Percentiles rank a stretch among this genome's conserved stretches.
phyloP scores from a whole-genome alignment of 2,113 vertebrate genomes.

The Acrocephalus kingi region DNA sequence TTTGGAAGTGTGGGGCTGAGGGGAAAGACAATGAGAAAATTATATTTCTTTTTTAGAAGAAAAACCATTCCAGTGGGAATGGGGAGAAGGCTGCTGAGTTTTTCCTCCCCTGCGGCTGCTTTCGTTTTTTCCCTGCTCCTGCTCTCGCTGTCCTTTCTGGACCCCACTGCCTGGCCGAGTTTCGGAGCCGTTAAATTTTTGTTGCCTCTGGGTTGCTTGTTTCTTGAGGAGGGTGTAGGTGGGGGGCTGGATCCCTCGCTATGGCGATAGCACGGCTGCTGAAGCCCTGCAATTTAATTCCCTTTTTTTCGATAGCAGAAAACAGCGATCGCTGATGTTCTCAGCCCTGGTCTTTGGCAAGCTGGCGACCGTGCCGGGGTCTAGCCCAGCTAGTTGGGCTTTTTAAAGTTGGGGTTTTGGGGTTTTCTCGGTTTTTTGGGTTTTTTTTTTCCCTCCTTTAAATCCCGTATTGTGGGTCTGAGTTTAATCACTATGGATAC shows the following conservation, averaged over 20 bases:
- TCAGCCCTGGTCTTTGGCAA: neutral
- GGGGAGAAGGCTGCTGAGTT: neutral
- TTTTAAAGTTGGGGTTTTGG: neutral
- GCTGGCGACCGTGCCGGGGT: rapidly evolving
- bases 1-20: neutral
- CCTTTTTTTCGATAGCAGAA: neutral
- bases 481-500: constrained; percentile 69
- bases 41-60: neutral
- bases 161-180: neutral
- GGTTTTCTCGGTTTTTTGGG: neutral
- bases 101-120: neutral
- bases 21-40: neutral
- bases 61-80: neutral
- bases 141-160: neutral
- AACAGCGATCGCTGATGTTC: neutral
- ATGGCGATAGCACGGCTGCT: rapidly evolving
- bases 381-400: neutral
- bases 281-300: neutral
- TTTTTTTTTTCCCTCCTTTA: neutral
- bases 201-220: neutral
- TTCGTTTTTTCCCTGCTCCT: neutral
- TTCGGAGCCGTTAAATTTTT: neutral
- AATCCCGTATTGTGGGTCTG: constrained; percentile 16
- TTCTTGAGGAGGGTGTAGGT: neutral
- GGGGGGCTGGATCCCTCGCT: rapidly evolving